phyloP scores from a whole-genome alignment of 2,888 invertebrate species.

The Tenthredo notha region DNA sequence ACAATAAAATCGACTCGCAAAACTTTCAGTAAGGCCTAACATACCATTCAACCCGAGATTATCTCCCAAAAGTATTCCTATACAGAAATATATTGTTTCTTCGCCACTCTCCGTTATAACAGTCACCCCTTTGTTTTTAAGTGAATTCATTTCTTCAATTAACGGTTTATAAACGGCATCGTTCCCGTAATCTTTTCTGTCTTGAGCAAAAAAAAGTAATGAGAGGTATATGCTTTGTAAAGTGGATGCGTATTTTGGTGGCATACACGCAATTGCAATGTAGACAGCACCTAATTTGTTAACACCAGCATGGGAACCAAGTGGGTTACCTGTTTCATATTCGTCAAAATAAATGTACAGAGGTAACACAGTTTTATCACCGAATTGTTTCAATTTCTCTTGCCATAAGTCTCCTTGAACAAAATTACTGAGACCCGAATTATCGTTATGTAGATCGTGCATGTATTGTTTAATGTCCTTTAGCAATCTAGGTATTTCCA shows the following conservation, averaged over 20 bases:
- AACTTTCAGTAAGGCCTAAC: slow-evolving; percentile 54
- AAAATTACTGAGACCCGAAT: slow-evolving; percentile 54
- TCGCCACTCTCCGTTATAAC: too few species aligned
- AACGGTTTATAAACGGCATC: slow-evolving; percentile 28
- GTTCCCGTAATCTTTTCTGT: slow-evolving; percentile 36
- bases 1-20: slow-evolving; percentile 43
- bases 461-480: slow-evolving; percentile 48
- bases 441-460: slow-evolving; percentile 46
- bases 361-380: slow-evolving; percentile 56
- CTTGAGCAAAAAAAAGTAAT: slow-evolving; percentile 34
- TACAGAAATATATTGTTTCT: too few species aligned
- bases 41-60: slow-evolving; percentile 55
- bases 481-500: slow-evolving; percentile 48
- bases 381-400: slow-evolving; percentile 50
- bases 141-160: slow-evolving; percentile 51
- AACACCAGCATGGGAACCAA: slow-evolving; percentile 57
- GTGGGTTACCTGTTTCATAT: slow-evolving; percentile 58
- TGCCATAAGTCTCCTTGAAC: slow-evolving; percentile 57
- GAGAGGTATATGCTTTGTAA: slow-evolving; percentile 40
- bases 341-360: slow-evolving; percentile 60
- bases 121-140: slow-evolving; percentile 25
- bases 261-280: slow-evolving; percentile 56
- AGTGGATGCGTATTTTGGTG: slow-evolving; percentile 39
- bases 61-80: too few species aligned
- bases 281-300: too few species aligned